Base-by-base conservation (phyloP, 2,888 invertebrate genomes). In the Tachina grossa region DNA sequence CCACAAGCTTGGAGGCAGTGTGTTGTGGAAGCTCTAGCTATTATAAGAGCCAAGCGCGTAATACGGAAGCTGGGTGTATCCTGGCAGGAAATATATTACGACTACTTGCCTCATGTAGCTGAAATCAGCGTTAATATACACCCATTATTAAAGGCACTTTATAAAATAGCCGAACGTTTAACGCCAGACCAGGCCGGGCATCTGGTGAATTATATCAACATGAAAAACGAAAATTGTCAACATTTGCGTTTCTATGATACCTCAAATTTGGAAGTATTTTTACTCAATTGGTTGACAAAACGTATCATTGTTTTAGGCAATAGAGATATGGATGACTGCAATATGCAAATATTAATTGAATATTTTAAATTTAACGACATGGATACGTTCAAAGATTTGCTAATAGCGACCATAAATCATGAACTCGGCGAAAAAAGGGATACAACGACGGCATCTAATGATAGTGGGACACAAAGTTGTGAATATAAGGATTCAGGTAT, bases 11-110 rank as follows among this genome's bases (percentile, higher is more conserved):
- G 94, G 94, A 90, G 92, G 31, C 87, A 90, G 0, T 91, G 92
- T 87, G 85, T 95, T 0, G 82, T 95, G 0, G 95, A 95, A 91
- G 94, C 94, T 0, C 87, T 95, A 22, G 92, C 93, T 76, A 93
- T 94, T 31, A 93, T 94, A 16, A 88, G 89, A 75, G 92, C 91
- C 0, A 89, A 90, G 0, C 87, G 87, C 19, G 89, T 93, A 6
- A 74, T 94, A 43, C 89, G 90, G 6, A 93, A 92, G 79, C 77
- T 94, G 9, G 93, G 93, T 41, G 89, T 92, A 2, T 59, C 86
- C 5, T 88, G 90, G 84, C 55, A 87, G 11, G 90, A 92, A 11
- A 61, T 93, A 49, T 87, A 89, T 3, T 72, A 87, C 19, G 89
- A 91, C 43, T 93, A 92, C 84, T 85, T 93, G 31, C 93, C 93